These are phyloP conservation scores for Momotus momota DNA, from an alignment of 2,797 vertebrate species.

Conservation along the genomic window DNA sequence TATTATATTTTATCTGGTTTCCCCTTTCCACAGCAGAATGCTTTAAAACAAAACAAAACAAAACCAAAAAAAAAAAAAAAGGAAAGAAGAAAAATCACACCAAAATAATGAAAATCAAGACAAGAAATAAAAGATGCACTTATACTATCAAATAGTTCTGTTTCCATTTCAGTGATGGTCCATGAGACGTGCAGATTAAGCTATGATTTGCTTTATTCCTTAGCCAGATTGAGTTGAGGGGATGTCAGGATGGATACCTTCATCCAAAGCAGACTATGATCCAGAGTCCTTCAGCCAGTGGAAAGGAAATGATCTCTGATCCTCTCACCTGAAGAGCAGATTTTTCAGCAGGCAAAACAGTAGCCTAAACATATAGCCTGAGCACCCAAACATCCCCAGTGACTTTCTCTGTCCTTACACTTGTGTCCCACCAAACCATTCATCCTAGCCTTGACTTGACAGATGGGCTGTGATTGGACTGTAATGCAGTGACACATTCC, in stretches of 20 bases:
- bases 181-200: background rate
- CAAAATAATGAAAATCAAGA: background rate
- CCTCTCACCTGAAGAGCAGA: background rate
- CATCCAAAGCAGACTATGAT: background rate
- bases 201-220: background rate
- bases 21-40: background rate
- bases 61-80: background rate
- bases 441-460: rapidly evolving
- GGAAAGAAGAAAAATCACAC: background rate
- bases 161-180: background rate
- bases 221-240: background rate
- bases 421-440: rapidly evolving
- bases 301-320: rapidly evolving
- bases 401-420: background rate
- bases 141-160: background rate
- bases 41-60: background rate
- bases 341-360: background rate
- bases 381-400: rapidly evolving
- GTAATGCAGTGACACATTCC: rapidly evolving
- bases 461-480: background rate
- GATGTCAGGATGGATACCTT: background rate
- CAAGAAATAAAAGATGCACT: background rate
- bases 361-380: background rate
- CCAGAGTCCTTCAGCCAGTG: rapidly evolving
- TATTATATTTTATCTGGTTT: background rate